Conservation (phyloP, 1,140 invertebrate species). For the Ericerus pela region DNA sequence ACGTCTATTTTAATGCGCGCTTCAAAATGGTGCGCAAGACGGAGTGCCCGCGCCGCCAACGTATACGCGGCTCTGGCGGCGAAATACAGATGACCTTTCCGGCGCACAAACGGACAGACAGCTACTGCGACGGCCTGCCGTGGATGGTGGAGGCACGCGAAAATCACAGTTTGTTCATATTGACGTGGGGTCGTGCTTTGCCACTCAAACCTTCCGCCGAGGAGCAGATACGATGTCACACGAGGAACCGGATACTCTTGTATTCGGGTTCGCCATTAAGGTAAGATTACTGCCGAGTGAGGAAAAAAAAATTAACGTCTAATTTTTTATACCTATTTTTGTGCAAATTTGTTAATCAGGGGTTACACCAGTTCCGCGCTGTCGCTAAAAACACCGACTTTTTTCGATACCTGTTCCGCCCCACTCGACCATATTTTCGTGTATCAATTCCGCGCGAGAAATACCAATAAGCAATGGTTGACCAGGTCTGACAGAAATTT, state of each 20-base stretch:
- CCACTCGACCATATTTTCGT: too few species aligned
- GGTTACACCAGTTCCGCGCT: too few species aligned
- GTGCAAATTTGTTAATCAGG: too few species aligned
- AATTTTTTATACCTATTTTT: not conserved
- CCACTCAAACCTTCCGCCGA: slow-evolving; percentile 23
- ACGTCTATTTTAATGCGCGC: slow-evolving; percentile 61
- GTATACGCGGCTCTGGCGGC: slow-evolving; percentile 51
- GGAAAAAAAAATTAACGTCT: not conserved
- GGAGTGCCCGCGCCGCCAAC: slow-evolving; percentile 46
- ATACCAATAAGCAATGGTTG: too few species aligned
- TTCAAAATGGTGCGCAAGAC: slow-evolving; percentile 47
- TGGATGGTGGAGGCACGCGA: slow-evolving; percentile 63
- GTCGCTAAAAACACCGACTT: too few species aligned
- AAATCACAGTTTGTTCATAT: slow-evolving; percentile 53
- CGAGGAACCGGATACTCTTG: slow-evolving; percentile 52
- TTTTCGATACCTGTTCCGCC: too few species aligned
- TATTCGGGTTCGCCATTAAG: slow-evolving; percentile 41
- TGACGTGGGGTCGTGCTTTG: slow-evolving; percentile 40
- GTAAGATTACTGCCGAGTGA: slow-evolving; percentile 14
- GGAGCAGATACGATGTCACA: slow-evolving; percentile 37
- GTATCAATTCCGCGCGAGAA: too few species aligned
- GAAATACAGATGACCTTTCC: slow-evolving; percentile 44
- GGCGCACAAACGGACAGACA: slow-evolving; percentile 31
- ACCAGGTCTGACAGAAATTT: too few species aligned
- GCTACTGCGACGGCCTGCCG: slow-evolving; percentile 49